Base-by-base conservation (phyloP, 2,113 vertebrate genomes). In the Octodon degus region DNA sequence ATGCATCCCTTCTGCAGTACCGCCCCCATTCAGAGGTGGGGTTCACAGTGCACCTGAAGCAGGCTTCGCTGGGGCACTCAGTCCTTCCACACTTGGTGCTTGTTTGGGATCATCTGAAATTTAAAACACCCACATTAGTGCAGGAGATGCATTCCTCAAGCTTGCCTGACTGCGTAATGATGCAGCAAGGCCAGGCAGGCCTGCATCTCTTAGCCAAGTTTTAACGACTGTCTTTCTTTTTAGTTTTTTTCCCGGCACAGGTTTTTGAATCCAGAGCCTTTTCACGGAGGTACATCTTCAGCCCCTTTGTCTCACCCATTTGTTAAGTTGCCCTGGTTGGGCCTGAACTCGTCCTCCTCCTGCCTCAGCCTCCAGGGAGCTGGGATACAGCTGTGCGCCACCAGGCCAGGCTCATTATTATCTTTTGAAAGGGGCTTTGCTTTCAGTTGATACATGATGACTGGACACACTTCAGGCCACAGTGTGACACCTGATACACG, bases 11-110 rank as follows among this genome's bases (percentile, higher is more conserved):
- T 53, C 55, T 22, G 2, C 25, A 47, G 19, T 14, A 47, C 43
- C n/a, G n/a, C 1, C 6, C 47, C n/a, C 68, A 40, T 24, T 53
- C 62, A 63, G 34, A 65, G 27, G 13, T 1, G 43, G 34, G 81
- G 58, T 30, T 85, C 8, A 19, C 40, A 11, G 34, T 0, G 62
- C 20, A 99, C 99, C 99, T 99, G 97, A 96, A 63, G 98, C 96
- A 93, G 98, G 98, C 98, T 99, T 99, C 1, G 99, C 98, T 34
- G 99, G 99, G 30, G 97, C 96, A 63, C 98, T 99, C 70, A 99
- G 99, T 93, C 98, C 98, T 53, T 99, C 99, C 65, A 99, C 98
- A 53, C 98, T 99, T 1, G 99, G 99, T 88, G 99, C 99, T 47
- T 98, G 98, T 3, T 99, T 99, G 55, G 93, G 76, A 90, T 98